Conservation (phyloP, 2,113 vertebrate species). For the Lontra canadensis region DNA sequence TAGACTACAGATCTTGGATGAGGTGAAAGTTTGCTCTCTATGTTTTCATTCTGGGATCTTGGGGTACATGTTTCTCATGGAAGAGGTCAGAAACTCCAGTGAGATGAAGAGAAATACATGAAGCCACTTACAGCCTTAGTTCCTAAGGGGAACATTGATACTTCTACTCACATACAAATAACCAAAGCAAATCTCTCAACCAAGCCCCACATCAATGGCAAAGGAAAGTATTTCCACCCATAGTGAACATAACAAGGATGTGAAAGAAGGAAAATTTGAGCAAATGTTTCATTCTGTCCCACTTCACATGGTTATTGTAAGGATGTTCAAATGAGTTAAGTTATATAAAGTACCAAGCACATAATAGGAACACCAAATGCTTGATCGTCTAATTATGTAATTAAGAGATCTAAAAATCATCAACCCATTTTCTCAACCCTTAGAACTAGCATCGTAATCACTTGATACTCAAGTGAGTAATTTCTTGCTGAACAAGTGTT, state of each 20-base stretch:
- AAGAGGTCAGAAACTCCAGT: not conserved
- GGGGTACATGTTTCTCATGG: not conserved
- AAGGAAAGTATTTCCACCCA: not conserved
- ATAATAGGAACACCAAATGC: not conserved
- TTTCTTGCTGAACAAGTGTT: not conserved
- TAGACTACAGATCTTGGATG: not conserved
- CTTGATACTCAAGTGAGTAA: not conserved
- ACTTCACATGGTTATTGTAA: not conserved
- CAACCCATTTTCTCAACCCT: not conserved
- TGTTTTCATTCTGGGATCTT: not conserved
- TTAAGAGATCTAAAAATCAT: slow-evolving; percentile 13
- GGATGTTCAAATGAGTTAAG: not conserved
- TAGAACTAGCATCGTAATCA: not conserved
- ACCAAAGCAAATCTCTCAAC: not conserved
- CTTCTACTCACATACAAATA: not conserved
- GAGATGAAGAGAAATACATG: not conserved
- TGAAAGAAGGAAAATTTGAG: not conserved
- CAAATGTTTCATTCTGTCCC: not conserved
- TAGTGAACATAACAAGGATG: not conserved
- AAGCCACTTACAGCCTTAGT: not conserved
- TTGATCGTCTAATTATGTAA: not conserved
- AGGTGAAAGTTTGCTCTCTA: not conserved
- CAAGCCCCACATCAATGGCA: not conserved
- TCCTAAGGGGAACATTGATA: not conserved
- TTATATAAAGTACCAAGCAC: not conserved